These are phyloP conservation scores for Catharus bicknelli DNA, from an alignment of 2,113 vertebrate species.

Conservation along the genomic window DNA sequence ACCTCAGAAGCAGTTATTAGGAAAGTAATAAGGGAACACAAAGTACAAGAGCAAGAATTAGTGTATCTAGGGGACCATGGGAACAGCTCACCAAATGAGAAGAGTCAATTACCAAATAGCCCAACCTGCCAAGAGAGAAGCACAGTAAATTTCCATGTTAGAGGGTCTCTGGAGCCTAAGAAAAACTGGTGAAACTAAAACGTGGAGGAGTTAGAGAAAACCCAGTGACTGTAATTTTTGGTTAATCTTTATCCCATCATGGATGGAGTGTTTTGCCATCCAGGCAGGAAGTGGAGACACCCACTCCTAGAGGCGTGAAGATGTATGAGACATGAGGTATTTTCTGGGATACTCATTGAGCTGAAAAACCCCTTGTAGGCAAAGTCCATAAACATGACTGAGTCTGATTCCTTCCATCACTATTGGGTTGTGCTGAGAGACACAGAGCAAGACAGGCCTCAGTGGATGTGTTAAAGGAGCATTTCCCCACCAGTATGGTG, in stretches of 20 bases:
- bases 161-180: neutral
- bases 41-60: neutral
- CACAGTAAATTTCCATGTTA: neutral
- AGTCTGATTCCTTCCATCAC: neutral
- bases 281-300: slow-evolving; percentile 14
- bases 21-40: slow-evolving; percentile 15
- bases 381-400: neutral
- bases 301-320: neutral
- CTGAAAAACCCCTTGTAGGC: neutral
- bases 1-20: slow-evolving; percentile 1
- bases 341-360: slow-evolving; percentile 39
- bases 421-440: accelerated
- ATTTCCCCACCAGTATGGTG: accelerated
- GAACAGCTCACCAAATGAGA: neutral
- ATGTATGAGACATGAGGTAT: neutral
- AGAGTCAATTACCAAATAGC: neutral
- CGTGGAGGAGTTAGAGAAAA: neutral
- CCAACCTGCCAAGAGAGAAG: neutral
- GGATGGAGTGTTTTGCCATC: neutral
- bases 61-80: neutral
- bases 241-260: slow-evolving; percentile 14
- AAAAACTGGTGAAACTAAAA: neutral
- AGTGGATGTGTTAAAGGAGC: neutral
- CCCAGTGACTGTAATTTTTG: neutral
- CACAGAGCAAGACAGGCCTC: neutral